Evolutionary conservation across 2,888 invertebrate genomes (phyloP).

Genomic region (Tigriopus californicus): DNA sequence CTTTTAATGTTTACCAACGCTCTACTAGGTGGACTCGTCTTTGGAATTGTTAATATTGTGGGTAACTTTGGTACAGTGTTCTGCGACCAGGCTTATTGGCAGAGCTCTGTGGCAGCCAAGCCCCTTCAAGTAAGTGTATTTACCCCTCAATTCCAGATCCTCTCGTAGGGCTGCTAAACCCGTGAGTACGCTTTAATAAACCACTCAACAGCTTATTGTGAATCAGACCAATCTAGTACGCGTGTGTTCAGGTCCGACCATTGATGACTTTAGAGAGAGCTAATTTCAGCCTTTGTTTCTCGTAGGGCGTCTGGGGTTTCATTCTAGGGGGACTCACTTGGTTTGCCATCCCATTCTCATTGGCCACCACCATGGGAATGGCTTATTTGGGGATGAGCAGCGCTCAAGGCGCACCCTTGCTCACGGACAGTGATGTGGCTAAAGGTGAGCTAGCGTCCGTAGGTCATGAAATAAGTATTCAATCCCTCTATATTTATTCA

Average conservation of each 20-base stretch:
- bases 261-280: too few species aligned
- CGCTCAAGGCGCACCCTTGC: constrained; percentile 20
- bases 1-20: background rate
- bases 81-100: constrained; percentile 30
- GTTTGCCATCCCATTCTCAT: constrained; percentile 29
- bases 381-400: constrained; percentile 25
- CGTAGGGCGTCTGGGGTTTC: constrained; percentile 27
- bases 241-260: background rate
- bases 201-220: background rate
- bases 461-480: background rate
- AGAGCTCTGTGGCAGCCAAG: constrained; percentile 28
- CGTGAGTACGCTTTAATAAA: background rate
- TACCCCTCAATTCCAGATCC: background rate
- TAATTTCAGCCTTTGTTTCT: background rate
- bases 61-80: constrained; percentile 29
- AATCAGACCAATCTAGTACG: background rate
- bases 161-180: background rate
- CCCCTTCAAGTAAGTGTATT: constrained; percentile 23
- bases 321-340: constrained; percentile 26
- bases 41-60: constrained; percentile 25
- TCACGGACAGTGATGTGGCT: constrained; percentile 22
- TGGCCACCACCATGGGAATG: constrained; percentile 28
- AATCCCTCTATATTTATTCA: background rate
- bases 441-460: constrained; percentile 21
- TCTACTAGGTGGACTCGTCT: constrained; percentile 25